These are phyloP conservation scores for Pyrgilauda ruficollis DNA, from an alignment of 2,113 vertebrate genomes.

Conservation along the genomic window DNA sequence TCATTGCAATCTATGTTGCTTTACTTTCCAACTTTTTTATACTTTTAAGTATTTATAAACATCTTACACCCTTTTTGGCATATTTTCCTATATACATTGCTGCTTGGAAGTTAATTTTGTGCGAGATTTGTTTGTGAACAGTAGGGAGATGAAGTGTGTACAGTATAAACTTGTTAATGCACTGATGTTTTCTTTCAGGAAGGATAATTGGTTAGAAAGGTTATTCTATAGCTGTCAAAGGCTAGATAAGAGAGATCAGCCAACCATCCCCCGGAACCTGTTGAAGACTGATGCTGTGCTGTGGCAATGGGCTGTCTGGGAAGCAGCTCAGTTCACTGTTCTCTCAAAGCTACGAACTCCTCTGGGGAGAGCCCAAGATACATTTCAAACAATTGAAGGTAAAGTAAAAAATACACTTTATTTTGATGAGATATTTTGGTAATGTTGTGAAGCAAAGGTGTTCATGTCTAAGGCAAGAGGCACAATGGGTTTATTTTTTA, in stretches of 20 bases:
- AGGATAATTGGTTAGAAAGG: slow-evolving; percentile 96
- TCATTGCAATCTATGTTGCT: not conserved
- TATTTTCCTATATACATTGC: not conserved
- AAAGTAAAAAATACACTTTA: not conserved
- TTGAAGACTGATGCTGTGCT: slow-evolving; percentile 92
- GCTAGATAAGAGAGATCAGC: slow-evolving; percentile 86
- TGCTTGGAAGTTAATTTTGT: not conserved
- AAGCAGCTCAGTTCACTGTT: slow-evolving; percentile 97
- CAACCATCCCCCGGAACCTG: slow-evolving; percentile 82
- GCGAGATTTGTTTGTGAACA: not conserved
- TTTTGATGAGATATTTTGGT: not conserved
- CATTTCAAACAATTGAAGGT: slow-evolving; percentile 99
- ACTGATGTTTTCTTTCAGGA: slow-evolving; percentile 73
- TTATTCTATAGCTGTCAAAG: slow-evolving; percentile 96
- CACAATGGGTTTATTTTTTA: not conserved
- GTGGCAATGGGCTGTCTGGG: slow-evolving; percentile 99
- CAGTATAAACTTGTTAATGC: not conserved
- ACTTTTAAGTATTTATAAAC: not conserved
- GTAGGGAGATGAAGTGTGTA: not conserved
- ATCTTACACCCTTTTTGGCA: not conserved
- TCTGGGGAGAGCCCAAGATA: slow-evolving; percentile 94
- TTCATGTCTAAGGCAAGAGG: not conserved
- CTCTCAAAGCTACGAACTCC: slow-evolving; percentile 94
- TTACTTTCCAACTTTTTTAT: not conserved
- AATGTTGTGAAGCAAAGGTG: not conserved